phyloP scores from a whole-genome alignment of 2,113 vertebrate genomes.

The Hippocampus mohnikei region DNA sequence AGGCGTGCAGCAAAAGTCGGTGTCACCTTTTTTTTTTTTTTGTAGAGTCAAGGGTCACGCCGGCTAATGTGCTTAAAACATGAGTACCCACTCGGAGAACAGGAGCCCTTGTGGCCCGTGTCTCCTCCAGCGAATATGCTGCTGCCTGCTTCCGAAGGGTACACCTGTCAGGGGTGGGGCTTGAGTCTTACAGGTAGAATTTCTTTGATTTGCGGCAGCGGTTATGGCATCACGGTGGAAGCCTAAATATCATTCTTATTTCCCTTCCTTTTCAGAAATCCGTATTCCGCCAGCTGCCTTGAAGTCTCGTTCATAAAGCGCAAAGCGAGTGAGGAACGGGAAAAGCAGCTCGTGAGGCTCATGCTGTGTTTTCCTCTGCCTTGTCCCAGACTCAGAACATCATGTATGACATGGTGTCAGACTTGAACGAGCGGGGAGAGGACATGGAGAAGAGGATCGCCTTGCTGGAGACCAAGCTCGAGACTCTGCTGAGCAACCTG shows the following conservation, averaged over 20 bases:
- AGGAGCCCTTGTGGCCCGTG: neutral
- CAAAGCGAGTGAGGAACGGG: neutral
- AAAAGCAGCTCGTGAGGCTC: neutral
- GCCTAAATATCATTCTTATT: neutral
- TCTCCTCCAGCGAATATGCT: conserved; percentile 5
- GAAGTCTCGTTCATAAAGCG: neutral
- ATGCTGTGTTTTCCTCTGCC: conserved; percentile 36
- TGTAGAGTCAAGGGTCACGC: too few species aligned
- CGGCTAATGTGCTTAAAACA: conserved; percentile 14
- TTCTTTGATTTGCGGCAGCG: too few species aligned
- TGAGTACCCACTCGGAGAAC: conserved; percentile 22
- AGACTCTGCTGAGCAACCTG: conserved; percentile 92
- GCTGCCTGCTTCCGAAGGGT: neutral
- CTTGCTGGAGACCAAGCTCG: conserved; percentile 91
- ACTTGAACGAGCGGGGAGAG: conserved; percentile 95
- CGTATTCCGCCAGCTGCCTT: neutral
- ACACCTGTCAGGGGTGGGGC: neutral
- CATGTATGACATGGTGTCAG: conserved; percentile 99
- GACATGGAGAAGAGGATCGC: conserved; percentile 98
- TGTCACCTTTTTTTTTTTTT: conserved; percentile 28
- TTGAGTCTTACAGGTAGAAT: too few species aligned
- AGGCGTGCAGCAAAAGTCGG: conserved; percentile 14
- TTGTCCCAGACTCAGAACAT: conserved; percentile 92
- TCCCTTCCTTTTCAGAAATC: conserved; percentile 18
- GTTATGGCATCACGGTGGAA: neutral